Percentiles rank a stretch among this genome's conserved stretches.
phyloP scores from a whole-genome alignment of 2,888 invertebrate species.

The Nephrotoma guestfalica region DNA sequence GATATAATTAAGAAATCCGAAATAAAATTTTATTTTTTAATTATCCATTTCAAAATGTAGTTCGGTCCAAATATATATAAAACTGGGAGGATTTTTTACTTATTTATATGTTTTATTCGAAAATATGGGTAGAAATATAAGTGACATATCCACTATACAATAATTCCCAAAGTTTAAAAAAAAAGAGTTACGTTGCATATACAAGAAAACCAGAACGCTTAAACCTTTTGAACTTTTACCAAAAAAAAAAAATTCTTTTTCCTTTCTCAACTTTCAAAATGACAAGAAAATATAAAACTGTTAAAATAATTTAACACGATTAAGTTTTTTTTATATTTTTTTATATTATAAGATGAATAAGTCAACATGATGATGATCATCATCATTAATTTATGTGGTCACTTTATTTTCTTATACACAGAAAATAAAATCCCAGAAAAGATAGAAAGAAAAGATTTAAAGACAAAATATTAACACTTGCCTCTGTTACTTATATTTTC shows the following conservation, averaged over 20 bases:
- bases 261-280: not conserved
- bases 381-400: not conserved
- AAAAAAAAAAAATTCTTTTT: not conserved
- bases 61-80: not conserved
- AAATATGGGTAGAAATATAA: not conserved
- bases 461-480: not conserved
- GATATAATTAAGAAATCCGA: not conserved
- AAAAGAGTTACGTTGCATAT: not conserved
- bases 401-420: not conserved
- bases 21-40: not conserved
- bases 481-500: not conserved
- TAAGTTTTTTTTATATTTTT: not conserved
- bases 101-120: not conserved
- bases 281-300: not conserved
- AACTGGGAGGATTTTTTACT: not conserved
- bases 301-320: not conserved
- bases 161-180: not conserved
- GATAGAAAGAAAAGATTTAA: not conserved
- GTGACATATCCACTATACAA: not conserved
- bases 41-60: not conserved
- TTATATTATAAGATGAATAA: not conserved
- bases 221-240: not conserved
- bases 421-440: not conserved
- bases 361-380: not conserved
- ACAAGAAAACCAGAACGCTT: not conserved